Conservation (phyloP, 2,888 invertebrate species). For the Euplagia quadripunctaria region DNA sequence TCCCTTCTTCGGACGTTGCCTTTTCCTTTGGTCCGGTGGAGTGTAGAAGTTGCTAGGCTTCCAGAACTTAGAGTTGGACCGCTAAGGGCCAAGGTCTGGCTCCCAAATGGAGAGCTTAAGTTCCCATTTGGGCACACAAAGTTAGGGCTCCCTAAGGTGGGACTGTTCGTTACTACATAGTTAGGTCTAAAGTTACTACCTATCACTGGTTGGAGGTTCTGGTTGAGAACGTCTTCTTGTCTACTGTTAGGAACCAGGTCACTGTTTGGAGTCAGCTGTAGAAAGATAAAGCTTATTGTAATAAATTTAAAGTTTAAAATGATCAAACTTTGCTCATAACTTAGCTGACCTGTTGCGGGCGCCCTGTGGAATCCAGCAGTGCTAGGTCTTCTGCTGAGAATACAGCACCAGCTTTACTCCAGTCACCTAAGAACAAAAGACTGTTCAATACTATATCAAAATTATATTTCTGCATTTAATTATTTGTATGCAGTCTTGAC, state of each 20-base stretch:
- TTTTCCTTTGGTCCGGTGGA: constrained; percentile 86
- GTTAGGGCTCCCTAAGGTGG: constrained; percentile 83
- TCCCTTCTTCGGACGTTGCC: constrained; percentile 88
- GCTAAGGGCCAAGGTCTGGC: constrained; percentile 74
- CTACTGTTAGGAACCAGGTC: constrained; percentile 69
- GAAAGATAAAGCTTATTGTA: constrained; percentile 16
- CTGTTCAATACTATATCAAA: constrained; percentile 1
- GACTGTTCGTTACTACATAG: constrained; percentile 78
- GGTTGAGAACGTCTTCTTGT: constrained; percentile 80
- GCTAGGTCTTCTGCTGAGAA: constrained; percentile 85
- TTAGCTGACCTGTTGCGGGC: constrained; percentile 71
- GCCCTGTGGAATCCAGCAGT: constrained; percentile 77
- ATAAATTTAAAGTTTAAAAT: not conserved
- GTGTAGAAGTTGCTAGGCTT: constrained; percentile 79
- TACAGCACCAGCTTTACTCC: constrained; percentile 81
- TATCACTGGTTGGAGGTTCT: constrained; percentile 73
- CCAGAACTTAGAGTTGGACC: constrained; percentile 82
- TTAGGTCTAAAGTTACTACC: constrained; percentile 77
- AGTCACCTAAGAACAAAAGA: constrained; percentile 67
- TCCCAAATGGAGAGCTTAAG: constrained; percentile 76
- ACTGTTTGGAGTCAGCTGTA: constrained; percentile 74
- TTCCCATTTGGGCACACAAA: constrained; percentile 84
- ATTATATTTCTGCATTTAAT: not conserved
- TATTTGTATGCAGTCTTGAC: not conserved
- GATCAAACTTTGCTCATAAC: not conserved